Percentiles rank a stretch among this genome's conserved stretches.
Conservation (phyloP, 2,113 vertebrate species). For the Saguinus midas region DNA sequence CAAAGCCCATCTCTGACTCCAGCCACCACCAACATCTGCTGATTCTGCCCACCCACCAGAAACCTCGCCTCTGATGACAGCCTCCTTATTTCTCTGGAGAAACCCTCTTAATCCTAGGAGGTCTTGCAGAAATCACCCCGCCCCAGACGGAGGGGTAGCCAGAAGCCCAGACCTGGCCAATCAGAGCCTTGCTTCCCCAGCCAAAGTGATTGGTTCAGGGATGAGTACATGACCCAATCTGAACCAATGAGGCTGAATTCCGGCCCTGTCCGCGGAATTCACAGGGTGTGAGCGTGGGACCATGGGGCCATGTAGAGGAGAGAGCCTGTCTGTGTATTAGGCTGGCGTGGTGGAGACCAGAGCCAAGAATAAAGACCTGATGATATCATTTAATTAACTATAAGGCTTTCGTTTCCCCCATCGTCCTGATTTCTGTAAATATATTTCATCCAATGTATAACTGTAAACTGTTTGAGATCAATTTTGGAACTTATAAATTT, state of each 20-base stretch:
- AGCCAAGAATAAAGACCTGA: background rate
- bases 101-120: background rate
- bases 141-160: rapidly evolving
- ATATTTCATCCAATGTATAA: background rate
- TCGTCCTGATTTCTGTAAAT: background rate
- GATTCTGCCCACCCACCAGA: background rate
- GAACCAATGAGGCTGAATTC: background rate
- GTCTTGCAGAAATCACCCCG: background rate
- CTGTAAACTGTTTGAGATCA: background rate
- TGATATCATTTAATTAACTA: background rate
- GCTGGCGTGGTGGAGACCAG: background rate
- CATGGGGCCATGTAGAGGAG: background rate
- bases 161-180: background rate
- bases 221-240: background rate
- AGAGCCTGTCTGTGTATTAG: background rate
- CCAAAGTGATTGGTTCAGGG: background rate
- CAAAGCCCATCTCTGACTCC: background rate
- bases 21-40: background rate
- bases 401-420: background rate
- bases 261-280: background rate
- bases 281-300: background rate
- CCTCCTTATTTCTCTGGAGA: background rate
- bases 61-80: background rate
- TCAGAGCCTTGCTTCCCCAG: background rate
- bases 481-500: background rate